phyloP scores from a whole-genome alignment of 2,113 vertebrate species.

The Lagopus muta region DNA sequence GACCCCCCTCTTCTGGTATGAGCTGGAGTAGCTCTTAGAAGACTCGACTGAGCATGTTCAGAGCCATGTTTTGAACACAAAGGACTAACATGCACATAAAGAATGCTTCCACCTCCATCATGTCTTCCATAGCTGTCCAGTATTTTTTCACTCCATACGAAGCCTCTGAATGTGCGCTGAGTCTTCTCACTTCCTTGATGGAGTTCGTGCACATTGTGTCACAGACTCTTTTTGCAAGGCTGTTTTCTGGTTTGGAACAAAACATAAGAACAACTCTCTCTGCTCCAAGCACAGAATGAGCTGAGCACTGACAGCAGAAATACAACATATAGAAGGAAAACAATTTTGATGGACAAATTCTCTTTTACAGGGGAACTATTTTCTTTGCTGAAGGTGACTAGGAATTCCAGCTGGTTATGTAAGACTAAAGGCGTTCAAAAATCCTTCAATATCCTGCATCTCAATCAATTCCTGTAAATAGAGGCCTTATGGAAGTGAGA shows the following conservation, averaged over 20 bases:
- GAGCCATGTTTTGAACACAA: not conserved
- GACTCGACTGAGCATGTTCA: not conserved
- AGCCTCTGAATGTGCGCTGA: not conserved
- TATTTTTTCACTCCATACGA: not conserved
- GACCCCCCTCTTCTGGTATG: conserved; percentile 56
- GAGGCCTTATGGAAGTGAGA: not conserved
- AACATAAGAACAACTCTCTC: not conserved
- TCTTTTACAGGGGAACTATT: not conserved
- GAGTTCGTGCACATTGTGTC: not conserved
- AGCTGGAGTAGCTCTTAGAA: conserved; percentile 55
- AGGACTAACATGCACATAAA: not conserved
- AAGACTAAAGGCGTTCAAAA: not conserved
- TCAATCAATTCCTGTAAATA: not conserved
- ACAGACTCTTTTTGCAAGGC: not conserved
- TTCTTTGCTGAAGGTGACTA: conserved; percentile 12
- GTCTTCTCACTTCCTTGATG: not conserved
- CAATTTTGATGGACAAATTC: not conserved
- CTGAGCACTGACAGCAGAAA: not conserved
- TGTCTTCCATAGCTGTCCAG: not conserved
- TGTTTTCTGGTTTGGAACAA: not conserved
- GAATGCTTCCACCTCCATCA: not conserved
- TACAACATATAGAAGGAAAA: not conserved
- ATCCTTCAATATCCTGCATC: not conserved
- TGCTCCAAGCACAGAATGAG: not conserved
- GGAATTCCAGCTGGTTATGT: not conserved